Evolutionary conservation across 2,888 invertebrate species (phyloP).

Genomic region (Orchesellides sinensis): DNA sequence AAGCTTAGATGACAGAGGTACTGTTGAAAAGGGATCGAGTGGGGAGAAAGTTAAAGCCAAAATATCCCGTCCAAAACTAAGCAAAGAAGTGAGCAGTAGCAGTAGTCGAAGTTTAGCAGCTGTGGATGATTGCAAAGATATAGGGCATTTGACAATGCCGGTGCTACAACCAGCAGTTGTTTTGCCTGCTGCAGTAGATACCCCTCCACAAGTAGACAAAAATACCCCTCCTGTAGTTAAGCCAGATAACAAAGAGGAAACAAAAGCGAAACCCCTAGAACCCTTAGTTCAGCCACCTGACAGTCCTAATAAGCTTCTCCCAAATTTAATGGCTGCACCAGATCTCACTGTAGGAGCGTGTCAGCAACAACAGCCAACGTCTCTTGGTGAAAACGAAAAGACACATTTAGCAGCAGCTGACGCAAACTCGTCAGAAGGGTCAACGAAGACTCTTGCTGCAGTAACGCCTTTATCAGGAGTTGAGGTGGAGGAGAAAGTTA

Average conservation of each 20-base stretch:
- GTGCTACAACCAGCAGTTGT: conserved; percentile 39
- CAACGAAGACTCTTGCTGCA: neutral
- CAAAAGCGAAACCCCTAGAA: too few species aligned
- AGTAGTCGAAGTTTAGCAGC: neutral
- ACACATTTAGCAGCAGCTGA: neutral
- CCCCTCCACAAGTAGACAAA: neutral
- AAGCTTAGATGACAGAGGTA: conserved; percentile 29
- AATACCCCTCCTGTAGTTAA: too few species aligned
- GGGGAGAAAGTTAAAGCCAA: conserved; percentile 21
- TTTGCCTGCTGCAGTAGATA: neutral
- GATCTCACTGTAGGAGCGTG: neutral
- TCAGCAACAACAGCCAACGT: too few species aligned
- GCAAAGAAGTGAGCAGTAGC: conserved; percentile 50
- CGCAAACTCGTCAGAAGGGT: neutral
- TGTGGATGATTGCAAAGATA: conserved; percentile 30
- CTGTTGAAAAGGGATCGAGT: neutral
- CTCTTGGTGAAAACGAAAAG: too few species aligned
- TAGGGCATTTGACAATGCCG: conserved; percentile 32
- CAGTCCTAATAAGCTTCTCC: neutral
- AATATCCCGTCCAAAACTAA: conserved; percentile 69
- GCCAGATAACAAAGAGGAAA: too few species aligned
- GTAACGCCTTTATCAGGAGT: neutral
- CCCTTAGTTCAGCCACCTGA: neutral
- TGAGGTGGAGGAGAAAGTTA: neutral
- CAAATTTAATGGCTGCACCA: neutral